Evolutionary conservation across 35 echinoderm and acorn worm genomes (phyloP).

Genomic region (Patiria miniata): DNA sequence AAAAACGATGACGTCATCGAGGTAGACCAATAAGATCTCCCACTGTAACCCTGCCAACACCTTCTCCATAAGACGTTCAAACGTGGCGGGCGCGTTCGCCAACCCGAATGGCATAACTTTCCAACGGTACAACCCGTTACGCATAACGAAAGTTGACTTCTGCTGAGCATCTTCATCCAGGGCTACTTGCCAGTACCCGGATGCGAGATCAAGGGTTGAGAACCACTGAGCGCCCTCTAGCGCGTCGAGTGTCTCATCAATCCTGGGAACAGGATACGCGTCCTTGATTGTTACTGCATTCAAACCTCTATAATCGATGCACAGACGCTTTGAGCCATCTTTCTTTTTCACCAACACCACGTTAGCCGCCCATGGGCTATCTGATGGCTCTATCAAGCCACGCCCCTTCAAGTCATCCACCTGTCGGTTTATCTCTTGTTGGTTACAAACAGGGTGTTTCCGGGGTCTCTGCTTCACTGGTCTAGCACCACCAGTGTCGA

Average conservation of each 20-base stretch:
- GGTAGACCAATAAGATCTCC: constrained; percentile 14
- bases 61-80: constrained; percentile 40
- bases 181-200: too few species aligned
- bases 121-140: too few species aligned
- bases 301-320: constrained; percentile 67
- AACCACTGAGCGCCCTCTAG: too few species aligned
- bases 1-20: neutral
- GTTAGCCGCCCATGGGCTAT: constrained; percentile 44
- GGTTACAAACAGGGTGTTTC: neutral
- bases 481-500: neutral
- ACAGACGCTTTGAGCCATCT: constrained; percentile 58
- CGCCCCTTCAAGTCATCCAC: constrained; percentile 20
- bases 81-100: constrained; percentile 40
- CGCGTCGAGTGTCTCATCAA: too few species aligned
- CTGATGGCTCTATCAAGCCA: constrained; percentile 43
- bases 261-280: too few species aligned
- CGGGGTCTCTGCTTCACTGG: constrained; percentile 17
- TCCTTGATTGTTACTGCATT: too few species aligned
- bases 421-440: too few species aligned
- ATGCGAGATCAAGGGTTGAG: too few species aligned
- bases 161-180: too few species aligned
- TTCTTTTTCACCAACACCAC: constrained; percentile 55
- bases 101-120: constrained; percentile 49
- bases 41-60: constrained; percentile 42
- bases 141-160: too few species aligned